A percentile compares a stretch with the other conserved stretches of the same genome.
Conservation (phyloP, 1,140 invertebrate species). For the Nilaparvata lugens region DNA sequence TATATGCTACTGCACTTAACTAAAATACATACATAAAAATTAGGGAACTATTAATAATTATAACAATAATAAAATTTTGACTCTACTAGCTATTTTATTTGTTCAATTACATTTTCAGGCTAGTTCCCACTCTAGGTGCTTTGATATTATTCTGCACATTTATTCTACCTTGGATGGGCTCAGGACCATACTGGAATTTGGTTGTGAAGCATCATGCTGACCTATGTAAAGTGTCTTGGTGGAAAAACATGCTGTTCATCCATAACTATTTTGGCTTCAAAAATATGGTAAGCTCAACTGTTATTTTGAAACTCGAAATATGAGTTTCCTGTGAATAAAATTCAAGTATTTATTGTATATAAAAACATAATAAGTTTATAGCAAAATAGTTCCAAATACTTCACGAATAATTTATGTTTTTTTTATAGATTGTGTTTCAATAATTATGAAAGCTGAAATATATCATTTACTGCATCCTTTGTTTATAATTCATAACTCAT, state of each 20-base stretch:
- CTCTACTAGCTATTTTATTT: too few species aligned
- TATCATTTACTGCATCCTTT: too few species aligned
- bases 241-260: conserved; percentile 58
- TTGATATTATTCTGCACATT: conserved; percentile 55
- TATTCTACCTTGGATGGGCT: conserved; percentile 46
- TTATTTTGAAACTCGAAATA: neutral
- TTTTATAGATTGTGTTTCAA: too few species aligned
- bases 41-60: too few species aligned
- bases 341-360: too few species aligned
- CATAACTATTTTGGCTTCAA: conserved; percentile 62
- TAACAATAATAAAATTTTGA: too few species aligned
- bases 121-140: conserved; percentile 46
- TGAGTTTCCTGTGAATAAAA: neutral
- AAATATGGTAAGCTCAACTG: conserved; percentile 47
- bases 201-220: conserved; percentile 49
- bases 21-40: too few species aligned
- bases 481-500: too few species aligned
- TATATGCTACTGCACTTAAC: too few species aligned
- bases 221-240: conserved; percentile 52
- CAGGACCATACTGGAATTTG: conserved; percentile 50
- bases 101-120: conserved; percentile 29
- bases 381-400: neutral
- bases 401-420: too few species aligned
- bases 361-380: neutral
- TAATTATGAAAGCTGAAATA: too few species aligned